Evolutionary conservation across 2,113 vertebrate genomes (phyloP).

Genomic region (Platycercus adscitus): DNA sequence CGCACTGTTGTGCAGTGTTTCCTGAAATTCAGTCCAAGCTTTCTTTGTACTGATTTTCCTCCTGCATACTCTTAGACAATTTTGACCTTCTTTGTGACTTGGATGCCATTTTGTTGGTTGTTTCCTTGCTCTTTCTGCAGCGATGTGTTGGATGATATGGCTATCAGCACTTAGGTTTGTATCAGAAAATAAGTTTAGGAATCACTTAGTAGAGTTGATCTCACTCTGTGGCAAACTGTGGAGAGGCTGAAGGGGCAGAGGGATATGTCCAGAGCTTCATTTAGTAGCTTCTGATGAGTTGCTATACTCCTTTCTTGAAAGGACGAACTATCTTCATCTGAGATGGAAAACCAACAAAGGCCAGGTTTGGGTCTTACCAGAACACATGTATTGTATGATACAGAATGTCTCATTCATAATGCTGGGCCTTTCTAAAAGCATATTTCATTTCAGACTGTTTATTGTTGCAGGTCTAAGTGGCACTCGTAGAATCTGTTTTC

Average conservation of each 20-base stretch:
- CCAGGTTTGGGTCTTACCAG: not conserved
- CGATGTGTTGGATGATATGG: not conserved
- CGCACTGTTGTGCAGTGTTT: not conserved
- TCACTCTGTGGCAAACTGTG: not conserved
- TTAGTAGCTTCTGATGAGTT: not conserved
- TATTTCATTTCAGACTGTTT: not conserved
- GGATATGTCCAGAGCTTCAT: not conserved
- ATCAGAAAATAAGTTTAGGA: not conserved
- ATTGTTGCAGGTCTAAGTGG: not conserved
- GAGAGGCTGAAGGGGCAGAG: too few species aligned
- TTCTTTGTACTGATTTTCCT: not conserved
- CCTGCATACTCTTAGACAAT: not conserved
- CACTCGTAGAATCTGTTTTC: not conserved
- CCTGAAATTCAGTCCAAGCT: not conserved
- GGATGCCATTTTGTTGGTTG: not conserved
- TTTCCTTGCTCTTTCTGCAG: not conserved
- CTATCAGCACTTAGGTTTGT: not conserved
- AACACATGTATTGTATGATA: not conserved
- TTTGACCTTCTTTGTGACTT: not conserved
- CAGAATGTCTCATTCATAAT: not conserved
- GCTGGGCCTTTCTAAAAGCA: not conserved
- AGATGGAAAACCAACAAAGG: not conserved
- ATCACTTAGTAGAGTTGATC: not conserved
- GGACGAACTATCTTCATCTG: not conserved
- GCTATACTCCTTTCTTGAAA: not conserved